A percentile compares a stretch with the other conserved stretches of the same genome.
phyloP scores from a whole-genome alignment of 2,113 vertebrate genomes.

The Colaptes auratus region DNA sequence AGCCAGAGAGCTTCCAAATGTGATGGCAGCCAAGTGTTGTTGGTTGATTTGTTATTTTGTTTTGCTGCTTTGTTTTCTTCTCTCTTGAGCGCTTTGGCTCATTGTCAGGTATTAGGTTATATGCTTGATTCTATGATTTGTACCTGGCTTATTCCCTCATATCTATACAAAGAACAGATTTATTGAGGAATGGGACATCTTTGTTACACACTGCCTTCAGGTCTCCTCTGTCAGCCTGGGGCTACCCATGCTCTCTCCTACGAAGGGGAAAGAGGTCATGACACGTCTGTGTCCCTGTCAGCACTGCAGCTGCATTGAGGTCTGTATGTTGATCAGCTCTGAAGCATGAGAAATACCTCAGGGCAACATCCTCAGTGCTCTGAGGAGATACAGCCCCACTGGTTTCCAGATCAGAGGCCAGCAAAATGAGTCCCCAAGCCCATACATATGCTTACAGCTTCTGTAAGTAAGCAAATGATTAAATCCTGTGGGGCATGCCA shows the following conservation, averaged over 20 bases:
- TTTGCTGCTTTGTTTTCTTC: not conserved
- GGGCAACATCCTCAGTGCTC: not conserved
- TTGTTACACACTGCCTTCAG: not conserved
- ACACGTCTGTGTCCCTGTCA: not conserved
- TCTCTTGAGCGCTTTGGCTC: not conserved
- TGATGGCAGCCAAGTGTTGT: not conserved
- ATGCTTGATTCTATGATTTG: too few relatives aligned
- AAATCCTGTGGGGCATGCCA: not conserved
- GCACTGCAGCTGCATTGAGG: not conserved
- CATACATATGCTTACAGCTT: not conserved
- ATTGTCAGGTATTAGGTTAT: too few relatives aligned
- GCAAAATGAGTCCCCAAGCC: not conserved
- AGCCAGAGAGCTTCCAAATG: not conserved
- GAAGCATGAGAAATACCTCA: not conserved
- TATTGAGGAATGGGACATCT: not conserved
- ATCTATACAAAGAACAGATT: not conserved
- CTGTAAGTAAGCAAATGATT: constrained; percentile 3
- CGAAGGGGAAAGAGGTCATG: not conserved
- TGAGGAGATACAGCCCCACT: not conserved
- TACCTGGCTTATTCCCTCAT: not conserved
- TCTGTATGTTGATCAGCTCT: not conserved
- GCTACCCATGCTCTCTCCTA: not conserved
- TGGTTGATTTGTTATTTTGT: not conserved
- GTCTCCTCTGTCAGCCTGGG: not conserved
- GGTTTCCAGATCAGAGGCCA: not conserved